Evolutionary conservation across 92 coral and sea anemone genomes (phyloP).

Genomic region (Porites evermanni): DNA sequence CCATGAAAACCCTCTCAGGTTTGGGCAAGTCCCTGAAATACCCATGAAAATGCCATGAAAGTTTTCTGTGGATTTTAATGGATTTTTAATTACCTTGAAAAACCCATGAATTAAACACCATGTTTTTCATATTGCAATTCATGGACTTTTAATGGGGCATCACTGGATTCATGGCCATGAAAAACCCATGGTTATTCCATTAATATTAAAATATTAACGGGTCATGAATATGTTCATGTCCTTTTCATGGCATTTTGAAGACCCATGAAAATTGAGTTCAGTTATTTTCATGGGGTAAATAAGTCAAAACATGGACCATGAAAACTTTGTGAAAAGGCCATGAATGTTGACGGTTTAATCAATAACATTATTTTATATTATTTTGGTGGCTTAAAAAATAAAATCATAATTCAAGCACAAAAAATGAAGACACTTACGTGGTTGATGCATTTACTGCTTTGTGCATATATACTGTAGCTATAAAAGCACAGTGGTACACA

Average conservation of each 20-base stretch:
- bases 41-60: no score
- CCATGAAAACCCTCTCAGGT: no score
- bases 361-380: background rate
- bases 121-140: no score
- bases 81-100: no score
- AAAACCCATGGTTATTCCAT: no score
- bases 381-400: constrained; percentile 4
- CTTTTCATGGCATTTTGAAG: constrained; percentile 19
- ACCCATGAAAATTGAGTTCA: constrained; percentile 19
- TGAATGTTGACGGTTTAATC: constrained; percentile 1
- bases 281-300: constrained; percentile 22
- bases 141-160: no score
- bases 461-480: constrained; percentile 7
- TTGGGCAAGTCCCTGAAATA: no score
- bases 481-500: background rate
- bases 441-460: constrained; percentile 17
- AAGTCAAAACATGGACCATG: constrained; percentile 4
- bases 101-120: no score
- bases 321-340: constrained; percentile 9
- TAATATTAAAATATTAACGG: no score
- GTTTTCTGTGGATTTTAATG: no score
- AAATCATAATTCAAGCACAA: constrained; percentile 16
- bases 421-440: constrained; percentile 7
- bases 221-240: no score
- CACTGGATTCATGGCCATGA: no score